Base-by-base conservation (phyloP, 1,140 invertebrate species). In the Dinothrombium tinctorium region DNA sequence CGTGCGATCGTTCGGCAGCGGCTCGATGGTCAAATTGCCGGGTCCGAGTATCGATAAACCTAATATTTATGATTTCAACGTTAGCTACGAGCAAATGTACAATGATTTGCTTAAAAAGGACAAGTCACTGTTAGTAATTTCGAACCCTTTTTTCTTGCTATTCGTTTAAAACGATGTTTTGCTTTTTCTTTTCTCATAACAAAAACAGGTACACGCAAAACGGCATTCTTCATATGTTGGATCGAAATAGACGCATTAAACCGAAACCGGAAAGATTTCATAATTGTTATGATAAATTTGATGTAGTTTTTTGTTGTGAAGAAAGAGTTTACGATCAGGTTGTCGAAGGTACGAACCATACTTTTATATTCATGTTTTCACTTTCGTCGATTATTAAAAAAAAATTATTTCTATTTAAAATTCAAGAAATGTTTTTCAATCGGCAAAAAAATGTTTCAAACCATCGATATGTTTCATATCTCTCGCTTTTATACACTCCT, bases 271-370 rank as follows among this genome's bases (percentile, higher is more conserved):
- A 99, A 63, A 69, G 79, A 46, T 98, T 98, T 64, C 94, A 99
- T 62, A 62, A 69, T 14, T 74, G 72, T 43, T 69, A 69, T 50
- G 84, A 96, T 47, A 74, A 75, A 53, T 99, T 98, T 64, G 87
- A 98, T 63, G 73, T 99, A 36, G 72, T 99, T 28, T 76, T 99
- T 48, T 92, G 89, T 0, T 89, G 86, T 56, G 94, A 99, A 63
- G 94, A 99, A 60, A 65, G 90, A 53, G 92, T 99, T 2, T 99
- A 96, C 57, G 94, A 99, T 61, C 84, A 96, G 67, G 68, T 76
- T 21, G 52, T 71, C 37, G 66, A 70, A 75, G 64, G 67, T 70
- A 54, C 12, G 22, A 17, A 5, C 14, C 17, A 9, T 22, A 23
- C 21, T 21, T 15, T 15, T 9, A 37, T 22, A 22, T 2, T n/a